Base-by-base conservation (phyloP, 1,140 invertebrate genomes). In the Helicoverpa zea region DNA sequence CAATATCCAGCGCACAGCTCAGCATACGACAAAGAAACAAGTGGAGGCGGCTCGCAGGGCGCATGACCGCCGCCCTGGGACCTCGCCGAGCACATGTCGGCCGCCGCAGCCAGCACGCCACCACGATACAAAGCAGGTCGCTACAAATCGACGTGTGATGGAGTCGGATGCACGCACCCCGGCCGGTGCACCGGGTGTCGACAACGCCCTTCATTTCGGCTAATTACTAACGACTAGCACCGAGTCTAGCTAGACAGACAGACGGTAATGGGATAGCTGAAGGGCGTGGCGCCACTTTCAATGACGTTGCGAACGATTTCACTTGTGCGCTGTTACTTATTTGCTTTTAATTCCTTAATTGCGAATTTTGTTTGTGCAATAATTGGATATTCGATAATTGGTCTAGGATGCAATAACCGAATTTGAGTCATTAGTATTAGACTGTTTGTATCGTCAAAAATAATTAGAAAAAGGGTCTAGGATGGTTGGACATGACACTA, bases 131-230 rank as follows among this genome's bases (percentile, higher is more conserved):
- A 23, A 23, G 2, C 10, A 16, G 4, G 11, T 3, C 35, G 56
- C 4, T 61, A 63, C 43, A 59, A 29, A 47, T 75, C 12, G 56
- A 16, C 58, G 73, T 30, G 58, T 61, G 58, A 61, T 75, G 58
- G 58, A 61, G 49, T 59, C 35, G 16, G 16, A n/a, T 51, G 73
- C 73, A 75, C 73, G 73, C 58, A 61, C 52, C 29, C 23, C 18
- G 14, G 35, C 58, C 58, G 18, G 3, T 75, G 73, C 73, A 72
- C 68, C 11, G 9, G 11, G 18, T 51, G 5, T 72, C 43, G 58
- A 47, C 56, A 18, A 49, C 58, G 73, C 35, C 47, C 58, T 43
- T 47, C 7, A 73, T 58, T 73, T 73, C 52, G 54, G 52, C 52
- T 58, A 73, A 73, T 73, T 54, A 72, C 68, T 54, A 23, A 9